These are phyloP conservation scores for Chloroceryle inda DNA, from an alignment of 2,797 vertebrate species.

Conservation along the genomic window DNA sequence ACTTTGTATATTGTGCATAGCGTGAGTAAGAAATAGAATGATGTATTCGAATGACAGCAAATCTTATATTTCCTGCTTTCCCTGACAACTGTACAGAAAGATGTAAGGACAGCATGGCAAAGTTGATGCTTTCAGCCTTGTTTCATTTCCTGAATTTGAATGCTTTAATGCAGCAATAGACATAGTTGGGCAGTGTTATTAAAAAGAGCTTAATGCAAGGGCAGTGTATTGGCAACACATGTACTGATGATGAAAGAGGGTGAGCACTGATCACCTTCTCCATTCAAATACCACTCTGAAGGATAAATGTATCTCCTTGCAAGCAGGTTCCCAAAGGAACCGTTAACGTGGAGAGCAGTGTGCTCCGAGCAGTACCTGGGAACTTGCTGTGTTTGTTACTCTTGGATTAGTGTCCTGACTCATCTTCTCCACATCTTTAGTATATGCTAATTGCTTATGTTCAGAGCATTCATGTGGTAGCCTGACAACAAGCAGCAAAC, in stretches of 20 bases:
- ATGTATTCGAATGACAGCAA: not conserved
- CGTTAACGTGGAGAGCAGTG: fast-evolving
- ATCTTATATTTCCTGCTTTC: not conserved
- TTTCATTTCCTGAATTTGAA: not conserved
- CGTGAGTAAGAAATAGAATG: not conserved
- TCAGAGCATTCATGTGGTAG: not conserved
- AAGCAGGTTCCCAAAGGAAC: not conserved
- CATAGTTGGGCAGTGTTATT: not conserved
- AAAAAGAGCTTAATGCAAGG: not conserved
- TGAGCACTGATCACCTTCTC: not conserved
- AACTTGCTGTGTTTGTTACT: not conserved
- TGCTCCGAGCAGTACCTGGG: not conserved
- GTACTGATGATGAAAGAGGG: not conserved
- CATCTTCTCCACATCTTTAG: not conserved
- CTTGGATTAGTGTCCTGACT: not conserved
- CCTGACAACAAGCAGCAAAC: not conserved
- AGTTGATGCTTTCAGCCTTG: not conserved
- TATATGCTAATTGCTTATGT: fast-evolving
- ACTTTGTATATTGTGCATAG: not conserved
- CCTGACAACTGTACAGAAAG: not conserved
- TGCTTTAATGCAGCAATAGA: not conserved
- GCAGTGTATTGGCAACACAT: fast-evolving
- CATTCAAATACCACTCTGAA: not conserved
- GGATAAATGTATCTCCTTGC: not conserved
- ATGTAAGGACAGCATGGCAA: not conserved